Evolutionary conservation across 2,797 vertebrate species (phyloP).

Genomic region (Malacoctenus gilli): DNA sequence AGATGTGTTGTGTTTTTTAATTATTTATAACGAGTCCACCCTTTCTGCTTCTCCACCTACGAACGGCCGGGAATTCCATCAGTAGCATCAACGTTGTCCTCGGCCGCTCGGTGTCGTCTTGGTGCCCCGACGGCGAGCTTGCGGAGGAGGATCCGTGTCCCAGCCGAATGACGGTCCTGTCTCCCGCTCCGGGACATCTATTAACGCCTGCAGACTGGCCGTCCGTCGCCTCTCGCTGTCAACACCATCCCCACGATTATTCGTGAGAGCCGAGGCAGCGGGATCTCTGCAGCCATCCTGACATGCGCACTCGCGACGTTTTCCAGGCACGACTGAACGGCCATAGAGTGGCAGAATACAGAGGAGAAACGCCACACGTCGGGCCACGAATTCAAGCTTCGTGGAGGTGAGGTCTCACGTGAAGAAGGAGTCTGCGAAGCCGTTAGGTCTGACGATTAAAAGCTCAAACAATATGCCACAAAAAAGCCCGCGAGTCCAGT

Average conservation of each 20-base stretch:
- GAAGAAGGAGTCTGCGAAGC: no score
- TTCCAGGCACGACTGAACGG: constrained; percentile 73
- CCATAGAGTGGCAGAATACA: constrained; percentile 51
- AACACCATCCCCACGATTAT: constrained; percentile 73
- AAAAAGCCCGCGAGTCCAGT: no score
- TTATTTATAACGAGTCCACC: constrained; percentile 83
- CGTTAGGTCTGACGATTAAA: no score
- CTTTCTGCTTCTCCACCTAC: constrained; percentile 79
- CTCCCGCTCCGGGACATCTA: constrained; percentile 52
- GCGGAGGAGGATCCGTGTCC: background rate
- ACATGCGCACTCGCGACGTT: constrained; percentile 79
- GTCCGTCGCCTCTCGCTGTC: constrained; percentile 62
- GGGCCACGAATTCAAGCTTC: no score
- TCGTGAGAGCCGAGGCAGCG: constrained; percentile 70
- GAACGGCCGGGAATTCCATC: constrained; percentile 77
- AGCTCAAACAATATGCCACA: no score
- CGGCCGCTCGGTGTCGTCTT: constrained; percentile 49
- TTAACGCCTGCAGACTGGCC: constrained; percentile 35
- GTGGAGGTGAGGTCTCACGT: no score
- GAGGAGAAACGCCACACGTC: constrained; percentile 5
- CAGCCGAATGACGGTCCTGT: constrained; percentile 21
- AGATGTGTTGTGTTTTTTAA: constrained; percentile 68
- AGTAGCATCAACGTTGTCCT: constrained; percentile 57
- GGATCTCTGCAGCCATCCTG: constrained; percentile 80
- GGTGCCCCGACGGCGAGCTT: constrained; percentile 13